Conservation (phyloP, 1,140 invertebrate genomes). For the Apis laboriosa region DNA sequence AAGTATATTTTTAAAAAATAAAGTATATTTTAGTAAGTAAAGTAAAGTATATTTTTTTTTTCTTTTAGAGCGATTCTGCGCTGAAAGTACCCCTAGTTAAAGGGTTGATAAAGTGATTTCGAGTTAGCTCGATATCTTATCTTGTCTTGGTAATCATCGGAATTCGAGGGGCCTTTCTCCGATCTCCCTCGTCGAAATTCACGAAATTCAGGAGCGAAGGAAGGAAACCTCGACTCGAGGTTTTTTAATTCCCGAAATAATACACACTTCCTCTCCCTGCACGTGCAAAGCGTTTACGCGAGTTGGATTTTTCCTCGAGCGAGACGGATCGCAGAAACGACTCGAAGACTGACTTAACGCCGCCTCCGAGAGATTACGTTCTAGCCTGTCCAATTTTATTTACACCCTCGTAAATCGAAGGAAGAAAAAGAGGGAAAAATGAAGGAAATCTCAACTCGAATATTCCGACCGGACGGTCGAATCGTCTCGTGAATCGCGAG, state of each 20-base stretch:
- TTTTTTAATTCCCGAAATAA: not conserved
- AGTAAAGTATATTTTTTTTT: no score
- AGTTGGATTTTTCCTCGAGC: not conserved
- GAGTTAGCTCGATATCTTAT: constrained; percentile 31
- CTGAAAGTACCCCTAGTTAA: no score
- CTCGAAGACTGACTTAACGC: not conserved
- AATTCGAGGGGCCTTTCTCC: no score
- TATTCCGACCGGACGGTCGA: no score
- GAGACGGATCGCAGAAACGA: not conserved
- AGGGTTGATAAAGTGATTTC: not conserved
- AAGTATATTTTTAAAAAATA: no score
- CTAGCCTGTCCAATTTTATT: constrained; percentile 18
- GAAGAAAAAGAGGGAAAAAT: not conserved
- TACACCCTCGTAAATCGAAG: no score
- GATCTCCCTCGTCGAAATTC: no score
- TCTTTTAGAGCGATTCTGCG: no score
- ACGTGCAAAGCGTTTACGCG: not conserved
- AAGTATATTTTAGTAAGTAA: no score
- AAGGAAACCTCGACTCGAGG: no score
- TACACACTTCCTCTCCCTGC: not conserved
- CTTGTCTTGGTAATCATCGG: no score
- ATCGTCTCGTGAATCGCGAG: not conserved
- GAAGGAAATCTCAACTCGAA: no score
- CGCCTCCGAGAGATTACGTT: not conserved
- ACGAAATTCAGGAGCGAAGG: not conserved